phyloP scores from a whole-genome alignment of 2,888 invertebrate genomes.

The Lamproptera curius region DNA sequence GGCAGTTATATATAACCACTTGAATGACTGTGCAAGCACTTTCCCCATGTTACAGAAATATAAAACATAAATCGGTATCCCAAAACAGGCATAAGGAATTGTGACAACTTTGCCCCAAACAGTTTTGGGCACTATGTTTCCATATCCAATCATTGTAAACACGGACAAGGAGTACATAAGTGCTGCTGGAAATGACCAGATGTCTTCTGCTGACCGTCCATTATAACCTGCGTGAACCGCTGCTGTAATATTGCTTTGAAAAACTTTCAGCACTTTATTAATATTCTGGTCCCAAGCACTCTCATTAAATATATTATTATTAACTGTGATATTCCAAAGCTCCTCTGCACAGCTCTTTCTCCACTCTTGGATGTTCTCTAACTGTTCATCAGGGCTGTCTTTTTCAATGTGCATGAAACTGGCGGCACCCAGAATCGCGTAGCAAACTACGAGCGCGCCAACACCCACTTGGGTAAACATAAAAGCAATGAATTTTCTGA shows the following conservation, averaged over 20 bases:
- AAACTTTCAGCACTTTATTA: conserved; percentile 79
- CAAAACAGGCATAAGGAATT: conserved; percentile 91
- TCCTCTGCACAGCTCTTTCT: conserved; percentile 78
- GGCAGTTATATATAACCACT: conserved; percentile 86
- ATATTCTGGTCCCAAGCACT: conserved; percentile 80
- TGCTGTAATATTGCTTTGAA: conserved; percentile 82
- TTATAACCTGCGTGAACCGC: conserved; percentile 85
- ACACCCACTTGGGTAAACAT: conserved; percentile 96
- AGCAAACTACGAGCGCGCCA: conserved; percentile 91
- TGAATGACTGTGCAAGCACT: conserved; percentile 88
- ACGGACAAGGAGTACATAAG: conserved; percentile 93
- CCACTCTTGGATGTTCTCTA: conserved; percentile 69
- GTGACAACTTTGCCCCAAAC: conserved; percentile 90
- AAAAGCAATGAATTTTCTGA: conserved; percentile 90
- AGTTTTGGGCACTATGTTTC: conserved; percentile 90
- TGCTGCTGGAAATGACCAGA: conserved; percentile 93
- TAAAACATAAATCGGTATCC: conserved; percentile 91
- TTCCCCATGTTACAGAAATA: conserved; percentile 95
- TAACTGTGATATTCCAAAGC: conserved; percentile 83
- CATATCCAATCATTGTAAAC: conserved; percentile 95
- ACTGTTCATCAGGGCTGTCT: conserved; percentile 71
- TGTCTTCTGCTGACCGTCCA: conserved; percentile 81
- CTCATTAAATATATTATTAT: conserved; percentile 83
- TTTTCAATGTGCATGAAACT: conserved; percentile 89
- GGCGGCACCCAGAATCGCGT: conserved; percentile 91